These are phyloP conservation scores for Shinisaurus crocodilurus DNA, from an alignment of 2,113 vertebrate genomes.

Conservation along the genomic window DNA sequence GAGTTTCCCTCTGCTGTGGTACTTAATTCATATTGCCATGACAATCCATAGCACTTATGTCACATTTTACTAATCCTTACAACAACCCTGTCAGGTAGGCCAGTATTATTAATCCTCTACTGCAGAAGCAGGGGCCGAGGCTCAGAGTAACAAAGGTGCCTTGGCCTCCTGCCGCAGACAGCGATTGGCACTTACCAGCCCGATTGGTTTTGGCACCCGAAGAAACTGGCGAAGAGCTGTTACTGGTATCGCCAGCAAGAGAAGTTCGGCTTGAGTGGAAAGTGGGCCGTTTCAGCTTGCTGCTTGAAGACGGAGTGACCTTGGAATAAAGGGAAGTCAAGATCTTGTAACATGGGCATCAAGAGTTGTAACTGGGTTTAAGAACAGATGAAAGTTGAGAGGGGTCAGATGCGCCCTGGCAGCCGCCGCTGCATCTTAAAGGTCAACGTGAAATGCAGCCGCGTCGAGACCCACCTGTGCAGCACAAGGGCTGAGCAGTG, in stretches of 20 bases:
- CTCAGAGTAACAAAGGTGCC: not conserved
- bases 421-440: slow-evolving; percentile 60
- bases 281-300: slow-evolving; percentile 93
- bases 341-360: not conserved
- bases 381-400: fast-evolving
- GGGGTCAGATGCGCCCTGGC: not conserved
- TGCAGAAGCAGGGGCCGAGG: not conserved
- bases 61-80: not conserved
- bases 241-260: slow-evolving; percentile 92
- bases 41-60: too few relatives aligned
- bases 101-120: not conserved
- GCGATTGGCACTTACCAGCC: slow-evolving; percentile 77
- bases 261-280: slow-evolving; percentile 96
- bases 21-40: too few relatives aligned
- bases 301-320: slow-evolving; percentile 83
- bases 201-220: slow-evolving; percentile 84
- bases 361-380: fast-evolving
- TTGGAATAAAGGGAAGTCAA: slow-evolving; percentile 67
- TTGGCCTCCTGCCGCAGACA: not conserved
- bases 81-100: not conserved
- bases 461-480: not conserved
- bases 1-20: too few relatives aligned
- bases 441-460: slow-evolving; percentile 59
- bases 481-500: not conserved
- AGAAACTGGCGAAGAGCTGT: slow-evolving; percentile 79